These are phyloP conservation scores for Chaetogeoica ovagalla DNA, from an alignment of 2,888 invertebrate species.

Conservation along the genomic window DNA sequence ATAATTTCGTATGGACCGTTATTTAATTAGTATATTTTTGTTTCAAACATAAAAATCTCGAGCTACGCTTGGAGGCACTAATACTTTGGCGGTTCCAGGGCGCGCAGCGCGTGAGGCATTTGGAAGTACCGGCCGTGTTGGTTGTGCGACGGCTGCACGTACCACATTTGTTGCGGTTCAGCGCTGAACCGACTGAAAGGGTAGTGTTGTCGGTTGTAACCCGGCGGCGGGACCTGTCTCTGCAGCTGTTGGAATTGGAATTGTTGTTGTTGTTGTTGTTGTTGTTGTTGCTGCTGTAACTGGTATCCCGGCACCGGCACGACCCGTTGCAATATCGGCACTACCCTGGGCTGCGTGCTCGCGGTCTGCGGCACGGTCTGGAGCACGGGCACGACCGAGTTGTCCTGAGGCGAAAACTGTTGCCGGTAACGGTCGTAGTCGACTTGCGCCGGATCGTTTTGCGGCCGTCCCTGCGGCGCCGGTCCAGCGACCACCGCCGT, in stretches of 20 bases:
- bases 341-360: not conserved
- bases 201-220: not conserved
- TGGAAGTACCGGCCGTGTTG: slow-evolving; percentile 34
- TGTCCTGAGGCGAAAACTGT: not conserved
- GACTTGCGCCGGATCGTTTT: not conserved
- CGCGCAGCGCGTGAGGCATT: not conserved
- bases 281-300: slow-evolving; percentile 2
- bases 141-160: slow-evolving; percentile 20
- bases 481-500: too few species aligned
- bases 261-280: not conserved
- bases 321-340: slow-evolving; percentile 22
- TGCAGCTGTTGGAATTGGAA: not conserved
- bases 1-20: not conserved
- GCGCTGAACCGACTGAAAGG: slow-evolving; percentile 1
- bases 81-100: slow-evolving; percentile 10
- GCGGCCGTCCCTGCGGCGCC: not conserved
- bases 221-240: not conserved
- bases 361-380: not conserved
- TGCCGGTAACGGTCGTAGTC: not conserved
- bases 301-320: not conserved
- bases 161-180: slow-evolving; percentile 33
- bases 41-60: not conserved
- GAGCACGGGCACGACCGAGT: slow-evolving; percentile 12
- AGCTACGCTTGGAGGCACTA: not conserved
- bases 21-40: too few species aligned